Base-by-base conservation (phyloP, 2,113 vertebrate genomes). In the Leucopsar rothschildi region DNA sequence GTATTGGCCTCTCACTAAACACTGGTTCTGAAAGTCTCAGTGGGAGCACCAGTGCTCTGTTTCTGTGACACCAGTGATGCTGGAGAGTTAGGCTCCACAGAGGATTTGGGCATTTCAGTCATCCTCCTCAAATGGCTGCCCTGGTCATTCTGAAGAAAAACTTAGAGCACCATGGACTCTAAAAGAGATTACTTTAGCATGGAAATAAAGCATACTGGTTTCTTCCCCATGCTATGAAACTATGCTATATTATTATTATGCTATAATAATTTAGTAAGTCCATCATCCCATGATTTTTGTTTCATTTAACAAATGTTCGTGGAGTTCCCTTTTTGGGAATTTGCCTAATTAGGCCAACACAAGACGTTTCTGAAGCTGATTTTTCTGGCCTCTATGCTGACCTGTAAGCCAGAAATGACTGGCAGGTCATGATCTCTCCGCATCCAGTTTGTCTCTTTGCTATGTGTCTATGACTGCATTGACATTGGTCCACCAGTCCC, bases 1-100 rank as follows among this genome's bases (percentile, higher is more conserved):
- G 99, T 99, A 94, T 42, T 37, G 33, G 28, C 28, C 27, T 95
- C 68, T 53, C 59, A 1, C 11, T 59, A 25, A 57, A 50, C 4
- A 6, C 1, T 53, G 35, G 5, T n/a, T 82, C 35, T 87, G 82
- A n/a, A 44, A 61, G 70, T 14, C 44, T 79, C 2, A 0, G 37
- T 3, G 6, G 33, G n/a, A 50, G 42, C 65, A 6, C 45, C 80
- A 76, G 11, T 72, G 45, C 23, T 69, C 27, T 93, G 8, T 61
- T 77, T 59, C 63, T 56, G 53, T 82, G 49, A 55, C 35, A 33
- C 31, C 7, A 5, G 24, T 45, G 22, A 8, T 77, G 7, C 22
- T 56, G 29, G 37, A 28, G 68, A 82, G 20, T 27, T 28, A 17
- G 10, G 40, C 42, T 63, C 21, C 52, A 29, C 18, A 39, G 33